These are phyloP conservation scores for Opisthocomus hoazin DNA, from an alignment of 2,113 vertebrate species.

Conservation along the genomic window DNA sequence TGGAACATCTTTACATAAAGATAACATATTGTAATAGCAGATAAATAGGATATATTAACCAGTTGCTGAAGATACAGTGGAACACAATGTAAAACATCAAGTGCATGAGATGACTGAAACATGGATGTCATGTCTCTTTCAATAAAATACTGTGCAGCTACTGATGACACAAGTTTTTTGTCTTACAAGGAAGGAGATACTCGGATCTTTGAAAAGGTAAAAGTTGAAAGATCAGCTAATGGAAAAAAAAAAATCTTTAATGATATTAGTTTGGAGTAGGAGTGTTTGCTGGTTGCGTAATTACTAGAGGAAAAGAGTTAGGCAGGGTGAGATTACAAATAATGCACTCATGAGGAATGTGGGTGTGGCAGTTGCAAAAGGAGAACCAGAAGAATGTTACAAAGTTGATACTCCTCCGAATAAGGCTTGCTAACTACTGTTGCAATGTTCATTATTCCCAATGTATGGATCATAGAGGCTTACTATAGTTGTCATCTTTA, in stretches of 20 bases:
- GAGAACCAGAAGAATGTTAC: neutral
- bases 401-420: neutral
- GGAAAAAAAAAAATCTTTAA: neutral
- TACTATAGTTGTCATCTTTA: neutral
- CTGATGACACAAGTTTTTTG: neutral
- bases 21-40: neutral
- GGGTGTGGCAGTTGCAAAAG: neutral
- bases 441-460: neutral
- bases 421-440: neutral
- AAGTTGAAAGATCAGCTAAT: neutral
- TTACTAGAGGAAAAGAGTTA: neutral
- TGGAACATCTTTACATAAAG: neutral
- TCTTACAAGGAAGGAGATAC: neutral
- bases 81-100: neutral
- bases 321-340: neutral
- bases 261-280: neutral
- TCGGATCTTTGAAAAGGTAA: neutral
- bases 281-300: neutral
- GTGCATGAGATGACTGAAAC: neutral
- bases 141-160: neutral
- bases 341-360: neutral
- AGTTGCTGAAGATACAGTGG: neutral
- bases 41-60: neutral
- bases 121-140: neutral
- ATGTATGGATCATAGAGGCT: neutral